A percentile compares a stretch with the other conserved stretches of the same genome.
Conservation (phyloP, 2,113 vertebrate genomes). For the Myanophis thanlyinensis region DNA sequence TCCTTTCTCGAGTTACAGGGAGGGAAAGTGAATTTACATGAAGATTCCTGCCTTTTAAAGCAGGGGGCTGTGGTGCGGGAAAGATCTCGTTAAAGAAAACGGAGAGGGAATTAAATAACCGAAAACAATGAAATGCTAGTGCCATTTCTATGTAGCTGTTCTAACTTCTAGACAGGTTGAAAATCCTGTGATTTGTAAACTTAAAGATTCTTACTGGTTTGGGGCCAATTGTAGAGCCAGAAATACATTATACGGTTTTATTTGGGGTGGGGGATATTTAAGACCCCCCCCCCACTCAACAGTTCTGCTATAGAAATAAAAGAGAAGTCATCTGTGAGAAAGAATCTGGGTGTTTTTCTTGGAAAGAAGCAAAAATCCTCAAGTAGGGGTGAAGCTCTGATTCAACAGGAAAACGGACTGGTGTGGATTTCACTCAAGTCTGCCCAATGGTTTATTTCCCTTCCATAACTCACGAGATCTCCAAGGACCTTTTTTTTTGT, state of each 20-base stretch:
- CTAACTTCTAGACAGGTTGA: constrained; percentile 37
- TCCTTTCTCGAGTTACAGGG: constrained; percentile 59
- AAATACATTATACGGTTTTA: not conserved
- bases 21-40: not conserved
- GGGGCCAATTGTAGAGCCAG: constrained; percentile 22
- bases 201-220: constrained; percentile 42
- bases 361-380: constrained; percentile 62
- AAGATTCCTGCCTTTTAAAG: not conserved
- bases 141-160: constrained; percentile 63
- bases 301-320: constrained; percentile 36
- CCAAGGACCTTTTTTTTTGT: constrained; percentile 57
- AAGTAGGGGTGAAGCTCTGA: constrained; percentile 70
- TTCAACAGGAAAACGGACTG: constrained; percentile 67
- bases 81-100: constrained; percentile 60
- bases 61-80: constrained; percentile 36
- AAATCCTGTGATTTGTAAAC: constrained; percentile 52
- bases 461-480: constrained; percentile 68
- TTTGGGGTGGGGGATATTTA: not conserved
- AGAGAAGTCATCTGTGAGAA: constrained; percentile 55
- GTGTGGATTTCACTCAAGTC: constrained; percentile 67
- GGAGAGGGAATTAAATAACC: constrained; percentile 5
- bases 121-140: constrained; percentile 62
- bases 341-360: constrained; percentile 66
- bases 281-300: constrained; percentile 18
- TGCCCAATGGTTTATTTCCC: constrained; percentile 70